These are phyloP conservation scores for Hoplias malabaricus DNA, from an alignment of 2,113 vertebrate species.

Conservation along the genomic window DNA sequence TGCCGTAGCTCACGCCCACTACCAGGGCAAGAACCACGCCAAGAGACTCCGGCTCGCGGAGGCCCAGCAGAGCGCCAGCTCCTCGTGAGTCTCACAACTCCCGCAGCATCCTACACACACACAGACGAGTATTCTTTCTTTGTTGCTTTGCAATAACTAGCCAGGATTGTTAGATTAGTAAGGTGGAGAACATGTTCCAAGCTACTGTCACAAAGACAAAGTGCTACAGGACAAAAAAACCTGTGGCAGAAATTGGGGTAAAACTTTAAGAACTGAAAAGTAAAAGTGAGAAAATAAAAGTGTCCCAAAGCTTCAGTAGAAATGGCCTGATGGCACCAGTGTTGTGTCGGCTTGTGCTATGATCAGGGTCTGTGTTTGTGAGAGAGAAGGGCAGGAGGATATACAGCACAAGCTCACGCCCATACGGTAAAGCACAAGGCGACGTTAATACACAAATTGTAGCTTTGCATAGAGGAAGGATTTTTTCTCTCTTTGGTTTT, in stretches of 20 bases:
- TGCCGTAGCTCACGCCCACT: slow-evolving; percentile 94
- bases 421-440: not conserved
- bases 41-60: slow-evolving; percentile 91
- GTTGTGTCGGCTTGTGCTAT: not conserved
- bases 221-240: too few species aligned
- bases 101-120: not conserved
- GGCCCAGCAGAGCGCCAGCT: slow-evolving; percentile 82
- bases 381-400: not conserved
- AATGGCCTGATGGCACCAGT: not conserved
- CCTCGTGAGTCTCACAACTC: slow-evolving; percentile 80
- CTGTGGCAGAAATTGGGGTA: too few species aligned
- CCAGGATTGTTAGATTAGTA: too few species aligned
- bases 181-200: too few species aligned
- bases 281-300: not conserved
- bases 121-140: too few species aligned
- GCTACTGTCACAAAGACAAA: too few species aligned
- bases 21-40: slow-evolving; percentile 96
- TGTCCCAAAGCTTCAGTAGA: not conserved
- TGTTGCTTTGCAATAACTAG: too few species aligned
- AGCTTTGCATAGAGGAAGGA: slow-evolving; percentile 14
- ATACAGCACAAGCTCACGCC: not conserved
- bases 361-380: not conserved
- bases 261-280: not conserved
- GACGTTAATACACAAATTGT: not conserved
- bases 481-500: slow-evolving; percentile 14